phyloP scores from a whole-genome alignment of 2,888 invertebrate genomes.

The Pseudococcus viburni region DNA sequence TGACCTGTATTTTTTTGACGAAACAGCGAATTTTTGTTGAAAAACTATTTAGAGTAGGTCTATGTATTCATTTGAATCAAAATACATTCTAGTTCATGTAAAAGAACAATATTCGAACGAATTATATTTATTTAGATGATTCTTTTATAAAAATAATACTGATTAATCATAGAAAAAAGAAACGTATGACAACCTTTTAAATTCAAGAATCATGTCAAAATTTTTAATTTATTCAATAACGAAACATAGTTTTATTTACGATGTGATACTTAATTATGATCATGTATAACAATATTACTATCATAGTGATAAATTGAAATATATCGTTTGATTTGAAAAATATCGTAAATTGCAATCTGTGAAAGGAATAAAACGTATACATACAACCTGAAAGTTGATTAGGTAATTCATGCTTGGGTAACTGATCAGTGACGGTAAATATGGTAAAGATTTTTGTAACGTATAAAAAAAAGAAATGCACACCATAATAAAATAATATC shows the following conservation, averaged over 20 bases:
- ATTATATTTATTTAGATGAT: slow-evolving; percentile 8
- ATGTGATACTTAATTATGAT: not conserved
- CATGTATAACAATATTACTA: slow-evolving; percentile 1
- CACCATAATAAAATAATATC: not conserved
- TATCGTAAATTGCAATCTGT: not conserved
- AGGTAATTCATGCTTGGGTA: slow-evolving; percentile 30
- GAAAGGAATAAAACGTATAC: slow-evolving; percentile 13
- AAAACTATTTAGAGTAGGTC: no score
- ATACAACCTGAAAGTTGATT: slow-evolving; percentile 30
- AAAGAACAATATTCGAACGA: not conserved
- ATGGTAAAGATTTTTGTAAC: not conserved
- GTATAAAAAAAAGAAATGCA: not conserved
- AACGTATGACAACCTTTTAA: not conserved
- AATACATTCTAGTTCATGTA: not conserved
- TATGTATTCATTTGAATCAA: not conserved
- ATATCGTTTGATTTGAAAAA: not conserved
- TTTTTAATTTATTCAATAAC: slow-evolving; percentile 18
- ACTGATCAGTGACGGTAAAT: slow-evolving; percentile 33
- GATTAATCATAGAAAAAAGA: not conserved
- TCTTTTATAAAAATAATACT: slow-evolving; percentile 5
- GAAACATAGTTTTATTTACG: not conserved
- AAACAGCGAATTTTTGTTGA: no score
- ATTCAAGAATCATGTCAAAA: not conserved
- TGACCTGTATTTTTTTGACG: no score
- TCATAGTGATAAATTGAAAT: slow-evolving; percentile 10